Evolutionary conservation across 53 echinoderm and acorn worm species (phyloP).

Genomic region (Hippasteria phrygiana): DNA sequence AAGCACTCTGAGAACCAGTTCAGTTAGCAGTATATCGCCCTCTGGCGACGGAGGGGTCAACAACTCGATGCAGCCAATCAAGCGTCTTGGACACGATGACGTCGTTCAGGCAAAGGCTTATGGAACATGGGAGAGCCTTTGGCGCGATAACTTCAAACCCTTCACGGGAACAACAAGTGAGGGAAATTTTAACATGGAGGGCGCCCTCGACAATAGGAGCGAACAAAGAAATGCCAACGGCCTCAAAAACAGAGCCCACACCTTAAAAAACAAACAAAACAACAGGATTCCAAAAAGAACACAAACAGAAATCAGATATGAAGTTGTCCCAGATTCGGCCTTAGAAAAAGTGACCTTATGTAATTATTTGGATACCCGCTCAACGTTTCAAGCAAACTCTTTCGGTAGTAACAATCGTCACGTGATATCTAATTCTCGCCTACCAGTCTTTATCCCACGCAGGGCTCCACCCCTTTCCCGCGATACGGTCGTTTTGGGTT

Average conservation of each 20-base stretch:
- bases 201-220: background rate
- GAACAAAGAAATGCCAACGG: background rate
- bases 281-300: background rate
- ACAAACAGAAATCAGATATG: background rate
- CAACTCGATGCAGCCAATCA: slow-evolving; percentile 25
- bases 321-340: background rate
- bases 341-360: background rate
- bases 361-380: slow-evolving; percentile 11
- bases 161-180: background rate
- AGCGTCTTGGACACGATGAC: background rate
- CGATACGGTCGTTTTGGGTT: slow-evolving; percentile 39
- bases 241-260: background rate
- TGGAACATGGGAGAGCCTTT: slow-evolving; percentile 24
- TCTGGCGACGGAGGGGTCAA: background rate
- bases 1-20: slow-evolving; percentile 1
- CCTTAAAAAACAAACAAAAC: background rate
- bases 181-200: background rate
- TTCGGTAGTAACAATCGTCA: slow-evolving; percentile 4
- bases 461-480: slow-evolving; percentile 38
- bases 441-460: slow-evolving; percentile 17
- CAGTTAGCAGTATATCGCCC: background rate
- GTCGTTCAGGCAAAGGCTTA: background rate
- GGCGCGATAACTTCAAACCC: slow-evolving; percentile 9
- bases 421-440: slow-evolving; percentile 9
- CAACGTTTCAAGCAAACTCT: slow-evolving; percentile 13